A percentile compares a stretch with the other conserved stretches of the same genome.
Conservation (phyloP, 2,888 invertebrate species). For the Aplocera efformata region DNA sequence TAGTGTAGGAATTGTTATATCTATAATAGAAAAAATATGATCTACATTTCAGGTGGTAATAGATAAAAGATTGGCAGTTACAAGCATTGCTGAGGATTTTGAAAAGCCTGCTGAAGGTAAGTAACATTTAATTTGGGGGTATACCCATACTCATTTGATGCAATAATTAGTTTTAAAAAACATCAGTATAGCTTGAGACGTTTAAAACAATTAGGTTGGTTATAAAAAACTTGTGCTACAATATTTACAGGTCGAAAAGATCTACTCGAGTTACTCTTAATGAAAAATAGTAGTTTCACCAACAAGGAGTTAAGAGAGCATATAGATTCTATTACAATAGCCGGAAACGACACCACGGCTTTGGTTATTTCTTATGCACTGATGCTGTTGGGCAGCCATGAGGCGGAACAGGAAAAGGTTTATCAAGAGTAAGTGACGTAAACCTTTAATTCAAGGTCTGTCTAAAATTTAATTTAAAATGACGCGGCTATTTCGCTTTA, state of each 20-base stretch:
- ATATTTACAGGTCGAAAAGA: conserved; percentile 42
- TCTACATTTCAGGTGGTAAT: conserved; percentile 23
- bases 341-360: conserved; percentile 75
- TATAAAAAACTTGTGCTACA: not conserved
- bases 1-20: too few relatives aligned
- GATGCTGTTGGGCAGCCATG: conserved; percentile 52
- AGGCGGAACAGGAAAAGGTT: conserved; percentile 43
- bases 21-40: conserved; percentile 2
- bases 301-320: conserved; percentile 78
- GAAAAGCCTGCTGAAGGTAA: conserved; percentile 11
- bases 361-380: conserved; percentile 61
- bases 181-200: too few relatives aligned
- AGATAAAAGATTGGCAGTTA: conserved; percentile 17
- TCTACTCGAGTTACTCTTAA: conserved; percentile 66
- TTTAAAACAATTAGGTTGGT: too few relatives aligned
- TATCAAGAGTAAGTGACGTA: conserved; percentile 46
- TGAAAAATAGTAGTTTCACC: conserved; percentile 58
- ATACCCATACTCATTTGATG: too few relatives aligned
- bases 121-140: not conserved
- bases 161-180: too few relatives aligned
- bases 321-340: conserved; percentile 80
- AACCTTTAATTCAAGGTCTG: not conserved
- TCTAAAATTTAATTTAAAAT: too few relatives aligned
- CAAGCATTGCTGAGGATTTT: not conserved
- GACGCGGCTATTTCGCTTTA: too few relatives aligned